Evolutionary conservation across 1,140 invertebrate genomes (phyloP), one percentile per base, ranked within the genome.

Genomic region (Anastatus disparis): DNA sequence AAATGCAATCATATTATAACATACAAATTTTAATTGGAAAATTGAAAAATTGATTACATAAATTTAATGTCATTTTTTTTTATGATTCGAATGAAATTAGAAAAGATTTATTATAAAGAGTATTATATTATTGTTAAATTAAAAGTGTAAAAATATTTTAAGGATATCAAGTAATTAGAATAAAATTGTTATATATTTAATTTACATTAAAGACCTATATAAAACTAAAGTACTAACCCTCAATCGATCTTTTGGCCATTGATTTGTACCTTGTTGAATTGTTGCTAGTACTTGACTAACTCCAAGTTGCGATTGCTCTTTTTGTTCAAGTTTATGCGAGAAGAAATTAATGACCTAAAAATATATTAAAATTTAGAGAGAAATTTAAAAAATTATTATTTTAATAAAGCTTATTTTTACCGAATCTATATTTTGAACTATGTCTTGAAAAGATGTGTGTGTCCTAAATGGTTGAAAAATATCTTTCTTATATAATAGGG

Each of bases 371-470:
- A 4, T 67, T 9, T 61, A 44, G 42, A 31, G 20, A 58, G 17
- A 27, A 2, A 10, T 40, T 3, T 58, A 74, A 29, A 13, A 29
- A 8, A 13, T 8, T 2, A 4, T 15, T 29, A 29, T 4, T 29
- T 53, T 53, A 53, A 26, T 72, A 15, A 79, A 81, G 46, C 55
- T 13, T 27, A 86, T 38, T 29, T 83, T 87, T 83, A 98, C 95
- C 83, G 95, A 93, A 80, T 98, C 95, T 75, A 99, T 95, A 82
- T 99, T 99, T 82, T 97, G 93, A 64, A 98, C 92, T 42, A 99
- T 93, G 82, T 99, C 97, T 81, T 97, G 95, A 84, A 97, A 97
- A 63, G 94, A 93, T 20, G 93, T 90, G 86, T 99, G 95, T 62
- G 90, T 90, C 75, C 92, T 89, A 81, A 97, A 96, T 12, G 92